Conservation (phyloP, 2,797 vertebrate genomes). For the Nyctalus aviator region DNA sequence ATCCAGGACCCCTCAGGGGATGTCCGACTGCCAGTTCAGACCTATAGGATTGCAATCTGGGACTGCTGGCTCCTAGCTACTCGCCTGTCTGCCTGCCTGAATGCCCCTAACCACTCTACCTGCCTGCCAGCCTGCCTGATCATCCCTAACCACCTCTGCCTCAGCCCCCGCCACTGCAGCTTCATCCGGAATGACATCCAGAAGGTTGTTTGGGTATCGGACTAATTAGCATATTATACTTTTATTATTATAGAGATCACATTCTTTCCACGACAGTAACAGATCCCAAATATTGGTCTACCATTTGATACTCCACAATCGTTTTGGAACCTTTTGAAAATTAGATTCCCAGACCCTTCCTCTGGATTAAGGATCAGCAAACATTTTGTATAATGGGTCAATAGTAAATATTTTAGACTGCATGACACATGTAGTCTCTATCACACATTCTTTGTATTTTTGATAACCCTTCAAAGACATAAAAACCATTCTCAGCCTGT, state of each 20-base stretch:
- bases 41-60: too few relatives aligned
- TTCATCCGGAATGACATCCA: too few relatives aligned
- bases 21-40: too few relatives aligned
- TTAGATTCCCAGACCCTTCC: background rate
- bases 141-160: too few relatives aligned
- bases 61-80: too few relatives aligned
- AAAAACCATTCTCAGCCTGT: conserved; percentile 19
- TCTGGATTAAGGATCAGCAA: background rate
- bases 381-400: background rate
- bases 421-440: background rate
- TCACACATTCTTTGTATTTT: background rate
- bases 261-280: background rate
- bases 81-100: too few relatives aligned
- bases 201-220: too few relatives aligned
- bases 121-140: too few relatives aligned
- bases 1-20: too few relatives aligned
- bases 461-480: background rate
- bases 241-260: background rate
- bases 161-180: accelerated
- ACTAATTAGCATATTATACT: too few relatives aligned
- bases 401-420: background rate
- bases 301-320: background rate
- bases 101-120: too few relatives aligned
- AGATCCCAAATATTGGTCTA: background rate
- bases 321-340: background rate